Base-by-base conservation (phyloP, 2,888 invertebrate genomes). In the Chymomyza amoena region DNA sequence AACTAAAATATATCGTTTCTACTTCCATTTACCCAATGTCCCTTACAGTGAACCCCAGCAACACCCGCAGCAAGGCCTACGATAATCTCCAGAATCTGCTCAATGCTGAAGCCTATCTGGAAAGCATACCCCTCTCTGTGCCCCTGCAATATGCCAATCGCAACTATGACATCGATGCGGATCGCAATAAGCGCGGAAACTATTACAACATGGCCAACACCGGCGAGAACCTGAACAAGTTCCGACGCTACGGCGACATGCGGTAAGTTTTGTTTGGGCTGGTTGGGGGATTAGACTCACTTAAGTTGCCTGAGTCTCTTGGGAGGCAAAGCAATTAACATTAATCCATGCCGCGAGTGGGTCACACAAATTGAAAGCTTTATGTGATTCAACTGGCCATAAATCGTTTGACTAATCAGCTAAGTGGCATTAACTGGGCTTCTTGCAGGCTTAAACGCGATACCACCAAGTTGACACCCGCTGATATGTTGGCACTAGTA, bases 401-500 rank as follows among this genome's bases (percentile, higher is more conserved):
- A 45, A 54, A 16, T 61, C 61, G 60, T 65, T n/a, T 56, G 39
- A 45, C 59, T 68, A 5, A 45, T 28, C 52, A 60, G 16, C 45
- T 56, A 70, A 64, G 50, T 54, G 54, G 54, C 10, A 54, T 20
- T 16, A 54, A 61, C 39, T 61, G 16, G 4, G 20, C n/a, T n/a
- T 13, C 7, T 4, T 50, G 4, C 50, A 91, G 91, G 57, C 82
- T 90, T 0, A 91, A 92, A 68, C 90, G 91, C 25, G 92, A 91
- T 70, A 89, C 90, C 18, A 90, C 91, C 52, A 91, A 92, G 70
- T 70, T 91, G 45, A 91, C 91, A 15, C 91, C 91, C 16, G 92
- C 92, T 60, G 91, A 91, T 80, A 91, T 91, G 91, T 68, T 91
- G 73, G 92, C 91, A 7, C 75, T 91, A 57, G 90, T 91, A 18